phyloP scores from a whole-genome alignment of 1,140 invertebrate genomes.

The Triops cancriformis region DNA sequence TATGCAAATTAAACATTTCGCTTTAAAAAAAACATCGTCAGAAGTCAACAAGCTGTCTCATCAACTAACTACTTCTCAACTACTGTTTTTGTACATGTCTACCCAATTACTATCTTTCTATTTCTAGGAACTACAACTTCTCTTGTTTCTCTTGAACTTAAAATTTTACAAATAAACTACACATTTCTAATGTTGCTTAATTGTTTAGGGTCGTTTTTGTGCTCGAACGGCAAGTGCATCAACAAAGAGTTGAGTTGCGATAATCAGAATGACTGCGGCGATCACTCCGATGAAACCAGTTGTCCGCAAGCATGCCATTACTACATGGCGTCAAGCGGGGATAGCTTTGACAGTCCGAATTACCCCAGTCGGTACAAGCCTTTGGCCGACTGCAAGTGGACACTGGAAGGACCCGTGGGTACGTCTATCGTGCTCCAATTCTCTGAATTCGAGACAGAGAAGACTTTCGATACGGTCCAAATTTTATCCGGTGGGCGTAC shows the following conservation, averaged over 20 bases:
- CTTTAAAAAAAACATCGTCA: neutral
- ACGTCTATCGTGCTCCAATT: conserved; percentile 89
- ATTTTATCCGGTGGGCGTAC: conserved; percentile 88
- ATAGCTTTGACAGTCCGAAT: conserved; percentile 87
- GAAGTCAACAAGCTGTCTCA: too few species aligned
- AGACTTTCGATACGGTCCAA: conserved; percentile 90
- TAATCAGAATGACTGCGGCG: conserved; percentile 86
- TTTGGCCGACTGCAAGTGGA: conserved; percentile 92
- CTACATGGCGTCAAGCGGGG: conserved; percentile 87
- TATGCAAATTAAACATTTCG: neutral
- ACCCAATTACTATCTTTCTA: too few species aligned
- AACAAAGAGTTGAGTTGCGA: conserved; percentile 83
- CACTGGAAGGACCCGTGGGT: conserved; percentile 88
- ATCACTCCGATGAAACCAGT: conserved; percentile 82
- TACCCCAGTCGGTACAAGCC: conserved; percentile 87
- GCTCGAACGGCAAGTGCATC: conserved; percentile 84
- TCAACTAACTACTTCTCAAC: too few species aligned
- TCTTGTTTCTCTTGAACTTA: neutral
- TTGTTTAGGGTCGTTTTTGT: conserved; percentile 69
- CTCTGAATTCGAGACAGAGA: conserved; percentile 94
- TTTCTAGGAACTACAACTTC: conserved; percentile 12
- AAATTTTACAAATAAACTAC: neutral
- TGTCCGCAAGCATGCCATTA: conserved; percentile 79
- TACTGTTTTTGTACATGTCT: too few species aligned
- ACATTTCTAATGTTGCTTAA: conserved; percentile 17